phyloP scores from a whole-genome alignment of 2,113 vertebrate genomes.

The Xerus inauris region DNA sequence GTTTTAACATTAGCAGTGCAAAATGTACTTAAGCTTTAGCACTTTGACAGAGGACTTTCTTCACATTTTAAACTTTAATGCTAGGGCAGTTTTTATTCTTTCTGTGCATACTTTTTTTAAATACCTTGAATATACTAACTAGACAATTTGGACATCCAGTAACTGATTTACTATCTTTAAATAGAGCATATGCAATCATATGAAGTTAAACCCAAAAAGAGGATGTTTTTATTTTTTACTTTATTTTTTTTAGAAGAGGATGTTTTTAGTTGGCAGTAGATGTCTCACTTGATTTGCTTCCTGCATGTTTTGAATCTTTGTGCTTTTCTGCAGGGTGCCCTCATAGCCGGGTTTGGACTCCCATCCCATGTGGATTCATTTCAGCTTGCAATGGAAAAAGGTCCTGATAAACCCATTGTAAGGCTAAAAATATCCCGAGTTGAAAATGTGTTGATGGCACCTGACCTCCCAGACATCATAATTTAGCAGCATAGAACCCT shows the following conservation, averaged over 20 bases:
- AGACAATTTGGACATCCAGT: neutral
- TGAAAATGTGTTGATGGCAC: neutral
- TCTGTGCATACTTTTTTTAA: neutral
- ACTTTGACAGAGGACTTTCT: neutral
- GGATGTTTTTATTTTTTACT: too few relatives aligned
- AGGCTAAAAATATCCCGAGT: neutral
- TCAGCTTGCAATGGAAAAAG: neutral
- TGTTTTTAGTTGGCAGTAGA: neutral
- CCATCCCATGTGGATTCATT: fast-evolving
- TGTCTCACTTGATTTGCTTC: neutral
- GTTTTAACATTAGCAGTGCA: neutral
- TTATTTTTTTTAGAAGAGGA: too few relatives aligned
- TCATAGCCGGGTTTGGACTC: neutral
- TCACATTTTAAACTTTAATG: neutral
- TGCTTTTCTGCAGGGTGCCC: neutral
- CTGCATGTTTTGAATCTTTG: fast-evolving
- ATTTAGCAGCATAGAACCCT: neutral
- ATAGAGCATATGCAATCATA: neutral
- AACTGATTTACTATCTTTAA: neutral
- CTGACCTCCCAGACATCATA: neutral
- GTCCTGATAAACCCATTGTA: neutral
- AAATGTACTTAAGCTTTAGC: neutral
- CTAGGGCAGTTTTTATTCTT: neutral
- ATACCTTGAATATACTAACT: neutral
- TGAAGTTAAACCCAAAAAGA: neutral